These are phyloP conservation scores for Chascanopsetta lugubris DNA, from an alignment of 2,113 vertebrate species.

Conservation along the genomic window DNA sequence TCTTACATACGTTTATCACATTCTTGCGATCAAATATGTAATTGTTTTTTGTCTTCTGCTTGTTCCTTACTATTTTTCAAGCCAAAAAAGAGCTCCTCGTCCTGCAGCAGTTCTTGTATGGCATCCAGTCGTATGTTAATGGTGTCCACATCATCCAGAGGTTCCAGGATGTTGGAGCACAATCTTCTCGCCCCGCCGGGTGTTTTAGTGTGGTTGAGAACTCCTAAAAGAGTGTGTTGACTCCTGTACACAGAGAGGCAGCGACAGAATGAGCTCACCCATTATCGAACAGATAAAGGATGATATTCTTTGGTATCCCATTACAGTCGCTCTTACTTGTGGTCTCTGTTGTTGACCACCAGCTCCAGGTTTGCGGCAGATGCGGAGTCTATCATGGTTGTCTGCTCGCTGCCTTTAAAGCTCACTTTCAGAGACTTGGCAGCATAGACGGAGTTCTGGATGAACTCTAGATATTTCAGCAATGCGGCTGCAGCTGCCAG, in stretches of 20 bases:
- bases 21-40: neutral
- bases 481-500: slow-evolving; percentile 92
- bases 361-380: slow-evolving; percentile 94
- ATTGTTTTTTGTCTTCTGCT: neutral
- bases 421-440: slow-evolving; percentile 92
- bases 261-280: neutral
- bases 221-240: slow-evolving; percentile 89
- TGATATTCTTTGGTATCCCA: neutral
- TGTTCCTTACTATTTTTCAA: slow-evolving; percentile 86
- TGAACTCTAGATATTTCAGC: slow-evolving; percentile 95
- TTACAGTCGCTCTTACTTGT: slow-evolving; percentile 79
- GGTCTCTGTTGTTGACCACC: slow-evolving; percentile 91
- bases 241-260: slow-evolving; percentile 76
- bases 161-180: slow-evolving; percentile 94
- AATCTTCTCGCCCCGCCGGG: slow-evolving; percentile 91
- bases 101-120: slow-evolving; percentile 91
- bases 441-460: slow-evolving; percentile 92
- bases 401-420: slow-evolving; percentile 95
- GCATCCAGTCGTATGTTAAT: slow-evolving; percentile 91
- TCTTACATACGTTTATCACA: slow-evolving; percentile 5
- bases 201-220: slow-evolving; percentile 95
- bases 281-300: neutral
- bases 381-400: slow-evolving; percentile 94
- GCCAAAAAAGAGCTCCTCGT: slow-evolving; percentile 92
- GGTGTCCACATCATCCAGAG: slow-evolving; percentile 87